Evolutionary conservation across 2,797 vertebrate species (phyloP).

Genomic region (Sebastes itinus): DNA sequence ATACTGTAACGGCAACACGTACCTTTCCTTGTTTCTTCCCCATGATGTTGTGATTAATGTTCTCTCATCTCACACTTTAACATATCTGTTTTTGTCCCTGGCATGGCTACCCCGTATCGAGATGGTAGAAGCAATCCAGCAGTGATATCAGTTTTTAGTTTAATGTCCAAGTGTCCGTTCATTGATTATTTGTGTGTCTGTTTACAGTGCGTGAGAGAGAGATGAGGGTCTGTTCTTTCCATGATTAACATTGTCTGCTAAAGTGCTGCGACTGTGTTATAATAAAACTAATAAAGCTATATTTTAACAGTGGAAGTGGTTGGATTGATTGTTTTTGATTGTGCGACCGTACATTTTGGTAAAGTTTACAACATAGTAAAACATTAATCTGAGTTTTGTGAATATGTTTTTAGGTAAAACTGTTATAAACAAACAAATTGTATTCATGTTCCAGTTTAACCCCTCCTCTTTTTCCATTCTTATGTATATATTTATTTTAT

Average conservation of each 20-base stretch:
- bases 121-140: constrained; percentile 12
- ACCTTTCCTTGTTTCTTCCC: constrained; percentile 24
- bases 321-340: constrained; percentile 19
- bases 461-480: too few species aligned
- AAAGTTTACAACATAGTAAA: not conserved
- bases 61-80: constrained; percentile 22
- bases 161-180: constrained; percentile 22
- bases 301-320: constrained; percentile 77
- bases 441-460: too few species aligned
- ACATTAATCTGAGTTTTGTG: not conserved
- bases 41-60: constrained; percentile 34
- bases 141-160: constrained; percentile 35
- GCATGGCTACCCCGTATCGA: constrained; percentile 8
- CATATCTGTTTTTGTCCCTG: constrained; percentile 27
- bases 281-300: constrained; percentile 79
- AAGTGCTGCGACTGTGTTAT: constrained; percentile 57
- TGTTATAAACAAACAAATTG: too few species aligned
- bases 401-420: not conserved
- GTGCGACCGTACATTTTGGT: constrained; percentile 52
- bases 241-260: constrained; percentile 56
- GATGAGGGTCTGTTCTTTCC: constrained; percentile 19
- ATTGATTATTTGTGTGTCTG: constrained; percentile 47
- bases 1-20: constrained; percentile 32
- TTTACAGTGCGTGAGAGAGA: constrained; percentile 52
- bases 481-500: too few species aligned